A percentile compares a stretch with the other conserved stretches of the same genome.
These are phyloP conservation scores for Nasonia giraulti DNA, from an alignment of 1,140 invertebrate species.

Conservation along the genomic window DNA sequence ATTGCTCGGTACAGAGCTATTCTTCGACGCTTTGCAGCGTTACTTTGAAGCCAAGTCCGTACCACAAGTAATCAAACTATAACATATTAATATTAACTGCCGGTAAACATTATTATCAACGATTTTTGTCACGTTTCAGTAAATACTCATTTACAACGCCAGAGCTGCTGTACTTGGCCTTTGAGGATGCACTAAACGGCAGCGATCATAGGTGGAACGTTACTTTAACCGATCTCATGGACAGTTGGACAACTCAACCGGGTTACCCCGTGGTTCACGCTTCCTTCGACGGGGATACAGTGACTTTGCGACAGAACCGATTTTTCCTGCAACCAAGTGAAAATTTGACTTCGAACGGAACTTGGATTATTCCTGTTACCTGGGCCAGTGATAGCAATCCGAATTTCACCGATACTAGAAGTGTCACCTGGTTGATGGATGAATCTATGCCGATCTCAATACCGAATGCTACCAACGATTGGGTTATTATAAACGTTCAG, in stretches of 20 bases:
- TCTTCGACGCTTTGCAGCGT: constrained; percentile 85
- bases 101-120: not conserved
- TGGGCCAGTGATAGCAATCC: constrained; percentile 79
- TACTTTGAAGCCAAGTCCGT: constrained; percentile 82
- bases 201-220: not conserved
- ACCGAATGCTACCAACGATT: constrained; percentile 76
- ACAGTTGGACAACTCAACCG: constrained; percentile 92
- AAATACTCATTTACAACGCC: constrained; percentile 8
- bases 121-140: not conserved
- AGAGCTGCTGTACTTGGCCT: not conserved
- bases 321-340: constrained; percentile 72
- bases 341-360: constrained; percentile 61
- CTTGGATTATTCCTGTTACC: constrained; percentile 91
- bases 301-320: constrained; percentile 71
- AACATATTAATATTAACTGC: no score
- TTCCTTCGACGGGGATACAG: not conserved
- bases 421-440: constrained; percentile 82
- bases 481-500: constrained; percentile 87
- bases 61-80: not conserved
- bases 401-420: constrained; percentile 80
- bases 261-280: constrained; percentile 86
- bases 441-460: constrained; percentile 54
- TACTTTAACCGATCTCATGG: constrained; percentile 81
- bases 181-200: constrained; percentile 10
- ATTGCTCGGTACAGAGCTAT: constrained; percentile 88